Evolutionary conservation across 2,113 vertebrate genomes (phyloP).

Genomic region (Etheostoma cragini): DNA sequence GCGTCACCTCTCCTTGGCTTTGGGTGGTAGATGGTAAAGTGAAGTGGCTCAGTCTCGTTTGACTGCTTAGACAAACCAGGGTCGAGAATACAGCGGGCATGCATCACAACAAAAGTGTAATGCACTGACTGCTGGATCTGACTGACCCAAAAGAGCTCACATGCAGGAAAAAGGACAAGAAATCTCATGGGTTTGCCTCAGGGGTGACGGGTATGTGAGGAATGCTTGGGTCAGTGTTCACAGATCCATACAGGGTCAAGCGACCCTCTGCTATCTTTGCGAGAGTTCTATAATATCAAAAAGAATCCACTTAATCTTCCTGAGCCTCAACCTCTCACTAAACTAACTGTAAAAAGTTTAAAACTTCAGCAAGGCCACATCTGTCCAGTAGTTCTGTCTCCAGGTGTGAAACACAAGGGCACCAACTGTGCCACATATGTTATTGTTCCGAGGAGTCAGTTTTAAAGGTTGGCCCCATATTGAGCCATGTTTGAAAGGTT

Average conservation of each 20-base stretch:
- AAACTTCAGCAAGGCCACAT: constrained; percentile 31
- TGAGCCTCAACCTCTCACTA: not conserved
- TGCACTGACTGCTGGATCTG: constrained; percentile 2
- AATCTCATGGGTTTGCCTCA: constrained; percentile 36
- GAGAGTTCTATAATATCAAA: constrained; percentile 17
- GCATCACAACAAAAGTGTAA: constrained; percentile 11
- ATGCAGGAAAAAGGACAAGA: constrained; percentile 1
- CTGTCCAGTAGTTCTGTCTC: constrained; percentile 30
- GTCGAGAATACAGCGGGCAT: not conserved
- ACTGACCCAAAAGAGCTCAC: constrained; percentile 23
- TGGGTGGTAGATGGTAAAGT: not conserved
- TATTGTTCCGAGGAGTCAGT: constrained; percentile 14
- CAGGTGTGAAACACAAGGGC: constrained; percentile 28
- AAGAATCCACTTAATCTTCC: not conserved
- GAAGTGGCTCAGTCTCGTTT: constrained; percentile 7
- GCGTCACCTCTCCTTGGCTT: constrained; percentile 39
- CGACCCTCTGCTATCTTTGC: constrained; percentile 5
- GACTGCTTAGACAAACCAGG: not conserved
- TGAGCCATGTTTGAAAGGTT: constrained; percentile 27
- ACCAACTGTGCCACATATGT: constrained; percentile 12
- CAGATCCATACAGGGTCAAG: constrained; percentile 23
- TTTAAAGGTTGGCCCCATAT: constrained; percentile 10
- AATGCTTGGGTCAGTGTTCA: constrained; percentile 53
- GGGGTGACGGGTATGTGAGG: constrained; percentile 52
- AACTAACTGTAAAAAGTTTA: not conserved